Evolutionary conservation across 2,113 vertebrate genomes (phyloP), one percentile per base, ranked within the genome.

Genomic region (Oreochromis niloticus): DNA sequence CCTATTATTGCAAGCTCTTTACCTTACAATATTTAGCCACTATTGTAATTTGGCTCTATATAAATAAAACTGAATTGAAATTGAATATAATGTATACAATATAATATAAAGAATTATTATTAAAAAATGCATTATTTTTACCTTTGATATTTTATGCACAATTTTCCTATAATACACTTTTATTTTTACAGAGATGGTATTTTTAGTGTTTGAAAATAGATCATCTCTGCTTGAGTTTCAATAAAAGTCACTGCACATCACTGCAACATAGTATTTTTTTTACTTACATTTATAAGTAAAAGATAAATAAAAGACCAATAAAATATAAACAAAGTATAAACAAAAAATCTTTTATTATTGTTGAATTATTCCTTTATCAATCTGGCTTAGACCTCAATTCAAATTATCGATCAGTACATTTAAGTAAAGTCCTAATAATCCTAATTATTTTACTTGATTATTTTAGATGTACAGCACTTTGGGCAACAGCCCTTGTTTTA

Each of bases 101-200:
- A 6, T 6, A 19, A 61, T 61, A 34, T 61, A 34, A 34, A 61
- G 57, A 61, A 61, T 61, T 61, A 61, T 61, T 61, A 59, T 16
- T 32, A 6, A 12, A 55, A 55, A 55, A 24, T 55, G 10, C 54
- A 55, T 55, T 59, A 59, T 30, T 59, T 56, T 56, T 4, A 56
- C 22, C 55, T 56, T 61, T 61, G 6, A 61, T 10, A 34, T 61
- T 61, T 61, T 61, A 61, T 61, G 30, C 30, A 61, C 30, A 61
- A 19, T 61, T 61, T 61, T 61, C 57, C 30, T 34, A 34, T 61
- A 19, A 61, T 61, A 61, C 57, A 61, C 30, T 34, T 61, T 61
- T 61, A 4, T 4, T 61, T 19, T 19, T 61, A 61, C 16, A 0
- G 0, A 19, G 8, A 61, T 32, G 10, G 6, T 1, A 27, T 27